Conservation (phyloP, 2,888 invertebrate genomes). For the Opisthograptis luteolata region DNA sequence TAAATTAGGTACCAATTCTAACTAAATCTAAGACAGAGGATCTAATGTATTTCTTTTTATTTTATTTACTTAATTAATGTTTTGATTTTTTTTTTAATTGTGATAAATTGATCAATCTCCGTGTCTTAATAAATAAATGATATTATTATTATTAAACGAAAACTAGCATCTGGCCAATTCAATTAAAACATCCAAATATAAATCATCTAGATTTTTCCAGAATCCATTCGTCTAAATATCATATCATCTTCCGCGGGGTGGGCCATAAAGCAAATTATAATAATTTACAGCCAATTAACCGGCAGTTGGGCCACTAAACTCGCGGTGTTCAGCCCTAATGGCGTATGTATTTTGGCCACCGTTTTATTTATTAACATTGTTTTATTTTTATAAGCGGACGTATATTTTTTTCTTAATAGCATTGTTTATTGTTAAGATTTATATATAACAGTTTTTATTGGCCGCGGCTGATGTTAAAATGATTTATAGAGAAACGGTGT, state of each 20-base stretch:
- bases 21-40: too few relatives aligned
- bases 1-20: too few relatives aligned
- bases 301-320: slow-evolving; percentile 53
- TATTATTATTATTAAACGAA: neutral
- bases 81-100: too few relatives aligned
- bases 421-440: slow-evolving; percentile 38
- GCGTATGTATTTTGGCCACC: slow-evolving; percentile 54
- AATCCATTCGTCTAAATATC: slow-evolving; percentile 52
- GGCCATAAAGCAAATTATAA: slow-evolving; percentile 65
- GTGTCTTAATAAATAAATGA: too few relatives aligned
- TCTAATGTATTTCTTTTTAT: too few relatives aligned
- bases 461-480: slow-evolving; percentile 1
- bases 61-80: too few relatives aligned
- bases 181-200: slow-evolving; percentile 7
- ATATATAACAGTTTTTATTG: slow-evolving; percentile 30
- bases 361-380: slow-evolving; percentile 60
- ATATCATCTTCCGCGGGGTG: slow-evolving; percentile 58
- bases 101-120: too few relatives aligned
- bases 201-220: slow-evolving; percentile 42
- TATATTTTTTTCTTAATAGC: slow-evolving; percentile 40
- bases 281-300: slow-evolving; percentile 74
- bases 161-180: neutral
- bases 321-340: slow-evolving; percentile 56
- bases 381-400: slow-evolving; percentile 47
- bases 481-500: neutral